Evolutionary conservation across 2,888 invertebrate genomes (phyloP).

Genomic region (Apamea crenata): DNA sequence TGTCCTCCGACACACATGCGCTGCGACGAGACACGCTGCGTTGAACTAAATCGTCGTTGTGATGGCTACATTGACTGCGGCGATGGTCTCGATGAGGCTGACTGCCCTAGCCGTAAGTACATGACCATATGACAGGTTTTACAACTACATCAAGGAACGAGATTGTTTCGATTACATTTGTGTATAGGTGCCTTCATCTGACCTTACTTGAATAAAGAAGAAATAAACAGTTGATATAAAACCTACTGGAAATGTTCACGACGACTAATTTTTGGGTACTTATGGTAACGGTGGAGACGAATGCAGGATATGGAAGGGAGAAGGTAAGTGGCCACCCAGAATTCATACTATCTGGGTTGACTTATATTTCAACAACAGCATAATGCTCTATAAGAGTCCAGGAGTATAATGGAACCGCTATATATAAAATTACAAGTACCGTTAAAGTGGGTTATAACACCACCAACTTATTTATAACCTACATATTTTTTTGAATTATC

Average conservation of each 20-base stretch:
- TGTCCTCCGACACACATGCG: slow-evolving; percentile 80
- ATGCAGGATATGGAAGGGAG: not conserved
- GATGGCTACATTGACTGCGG: slow-evolving; percentile 91
- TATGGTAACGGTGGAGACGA: not conserved
- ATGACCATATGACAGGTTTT: slow-evolving; percentile 25
- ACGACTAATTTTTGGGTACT: not conserved
- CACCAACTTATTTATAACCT: slow-evolving; percentile 18
- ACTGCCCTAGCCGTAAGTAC: slow-evolving; percentile 85
- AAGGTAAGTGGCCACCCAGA: slow-evolving; percentile 9
- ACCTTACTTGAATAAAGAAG: not conserved
- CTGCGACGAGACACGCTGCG: slow-evolving; percentile 91
- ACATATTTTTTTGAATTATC: too few relatives aligned
- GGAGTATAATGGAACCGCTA: not conserved
- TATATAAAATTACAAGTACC: too few relatives aligned
- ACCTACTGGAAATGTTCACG: not conserved
- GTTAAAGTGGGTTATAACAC: not conserved
- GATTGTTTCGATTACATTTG: not conserved
- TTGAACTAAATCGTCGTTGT: slow-evolving; percentile 89
- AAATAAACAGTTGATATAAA: not conserved
- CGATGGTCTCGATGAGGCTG: slow-evolving; percentile 92
- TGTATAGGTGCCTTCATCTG: not conserved
- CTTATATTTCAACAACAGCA: not conserved
- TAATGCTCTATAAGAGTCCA: not conserved
- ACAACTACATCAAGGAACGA: not conserved
- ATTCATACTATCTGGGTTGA: not conserved